Evolutionary conservation across 2,113 vertebrate species (phyloP).

Genomic region (Chrysochloris asiatica): DNA sequence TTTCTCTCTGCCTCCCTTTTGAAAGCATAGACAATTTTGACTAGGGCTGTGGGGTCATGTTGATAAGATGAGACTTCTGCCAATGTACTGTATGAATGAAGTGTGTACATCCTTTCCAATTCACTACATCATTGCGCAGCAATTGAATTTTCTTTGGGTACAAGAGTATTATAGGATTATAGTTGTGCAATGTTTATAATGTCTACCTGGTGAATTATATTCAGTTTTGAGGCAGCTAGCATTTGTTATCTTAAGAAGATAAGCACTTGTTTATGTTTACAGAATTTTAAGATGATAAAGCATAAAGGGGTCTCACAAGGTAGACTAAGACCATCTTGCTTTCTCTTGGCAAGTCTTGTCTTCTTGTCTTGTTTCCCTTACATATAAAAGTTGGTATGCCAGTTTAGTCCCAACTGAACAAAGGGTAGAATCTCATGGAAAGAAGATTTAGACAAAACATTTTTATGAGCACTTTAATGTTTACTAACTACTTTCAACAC

Average conservation of each 20-base stretch:
- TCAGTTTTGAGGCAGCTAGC: conserved; percentile 41
- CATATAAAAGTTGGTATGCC: background rate
- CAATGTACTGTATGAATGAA: background rate
- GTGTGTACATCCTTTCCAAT: background rate
- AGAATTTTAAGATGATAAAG: conserved; percentile 1
- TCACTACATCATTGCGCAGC: background rate
- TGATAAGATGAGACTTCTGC: background rate
- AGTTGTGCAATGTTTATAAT: conserved; percentile 12
- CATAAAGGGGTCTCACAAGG: background rate
- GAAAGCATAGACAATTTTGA: background rate
- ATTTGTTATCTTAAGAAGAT: conserved; percentile 31
- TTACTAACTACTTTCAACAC: conserved; percentile 54
- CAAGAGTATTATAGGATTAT: conserved; percentile 12
- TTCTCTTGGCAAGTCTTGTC: conserved; percentile 17
- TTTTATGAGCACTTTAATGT: conserved; percentile 50
- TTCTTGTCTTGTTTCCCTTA: no score
- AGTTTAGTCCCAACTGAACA: background rate
- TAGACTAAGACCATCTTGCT: background rate
- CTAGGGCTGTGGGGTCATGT: background rate
- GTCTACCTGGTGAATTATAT: conserved; percentile 22
- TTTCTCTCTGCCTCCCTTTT: conserved; percentile 12
- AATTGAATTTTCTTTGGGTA: background rate
- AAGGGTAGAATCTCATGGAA: background rate
- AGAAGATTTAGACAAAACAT: background rate
- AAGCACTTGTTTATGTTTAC: conserved; percentile 37